phyloP scores from a whole-genome alignment of 2,113 vertebrate species.

The Lathamus discolor region DNA sequence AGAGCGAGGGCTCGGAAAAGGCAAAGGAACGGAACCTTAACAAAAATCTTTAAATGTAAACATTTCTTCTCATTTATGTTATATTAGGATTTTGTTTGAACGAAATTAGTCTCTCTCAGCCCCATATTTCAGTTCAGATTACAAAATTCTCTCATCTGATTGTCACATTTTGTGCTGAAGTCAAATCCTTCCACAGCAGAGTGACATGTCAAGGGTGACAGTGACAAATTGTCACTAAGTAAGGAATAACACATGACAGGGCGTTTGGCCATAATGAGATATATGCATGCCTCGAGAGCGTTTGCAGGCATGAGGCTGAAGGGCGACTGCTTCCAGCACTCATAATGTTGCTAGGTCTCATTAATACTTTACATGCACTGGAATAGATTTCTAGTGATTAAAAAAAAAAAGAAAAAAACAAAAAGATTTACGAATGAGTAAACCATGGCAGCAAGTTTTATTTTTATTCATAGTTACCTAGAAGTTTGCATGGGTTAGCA shows the following conservation, averaged over 20 bases:
- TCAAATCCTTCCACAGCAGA: constrained; percentile 75
- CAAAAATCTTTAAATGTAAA: constrained; percentile 52
- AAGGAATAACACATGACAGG: constrained; percentile 78
- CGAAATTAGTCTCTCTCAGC: constrained; percentile 74
- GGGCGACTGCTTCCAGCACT: constrained; percentile 61
- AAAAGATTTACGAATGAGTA: constrained; percentile 51
- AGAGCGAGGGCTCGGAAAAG: background rate
- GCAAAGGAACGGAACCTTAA: constrained; percentile 1
- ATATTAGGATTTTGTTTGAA: constrained; percentile 65
- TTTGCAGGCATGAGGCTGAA: constrained; percentile 61
- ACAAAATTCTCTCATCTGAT: constrained; percentile 73
- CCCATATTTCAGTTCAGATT: constrained; percentile 77
- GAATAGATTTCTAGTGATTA: constrained; percentile 56
- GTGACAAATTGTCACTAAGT: constrained; percentile 88
- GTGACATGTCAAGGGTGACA: constrained; percentile 81
- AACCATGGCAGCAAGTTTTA: background rate
- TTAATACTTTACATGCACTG: constrained; percentile 59
- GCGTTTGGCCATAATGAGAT: constrained; percentile 76
- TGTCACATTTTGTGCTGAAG: constrained; percentile 72
- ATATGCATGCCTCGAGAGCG: constrained; percentile 60
- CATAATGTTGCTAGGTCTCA: constrained; percentile 51
- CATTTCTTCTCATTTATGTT: constrained; percentile 48
- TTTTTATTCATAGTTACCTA: background rate
- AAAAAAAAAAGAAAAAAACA: constrained; percentile 33
- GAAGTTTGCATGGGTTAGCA: background rate